Conservation (phyloP, 1,140 invertebrate genomes). For the Globodera rostochiensis region DNA sequence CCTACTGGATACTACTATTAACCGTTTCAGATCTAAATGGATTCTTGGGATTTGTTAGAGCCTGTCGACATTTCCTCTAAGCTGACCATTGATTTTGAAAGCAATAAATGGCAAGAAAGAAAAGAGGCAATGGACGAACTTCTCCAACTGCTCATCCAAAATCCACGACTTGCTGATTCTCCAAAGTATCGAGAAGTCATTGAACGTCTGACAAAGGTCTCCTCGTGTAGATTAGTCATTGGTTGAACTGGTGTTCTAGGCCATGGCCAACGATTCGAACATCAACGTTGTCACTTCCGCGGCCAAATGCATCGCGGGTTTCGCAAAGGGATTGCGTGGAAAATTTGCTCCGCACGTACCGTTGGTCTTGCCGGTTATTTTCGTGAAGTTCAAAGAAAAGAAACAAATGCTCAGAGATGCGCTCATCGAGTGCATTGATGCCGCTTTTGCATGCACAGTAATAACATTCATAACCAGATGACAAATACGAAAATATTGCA, state of each 20-base stretch:
- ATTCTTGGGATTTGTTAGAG: conserved; percentile 86
- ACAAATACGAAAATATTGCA: neutral
- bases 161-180: conserved; percentile 69
- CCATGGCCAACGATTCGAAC: conserved; percentile 82
- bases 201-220: conserved; percentile 82
- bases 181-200: conserved; percentile 79
- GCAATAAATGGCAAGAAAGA: conserved; percentile 94
- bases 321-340: conserved; percentile 86
- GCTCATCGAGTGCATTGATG: conserved; percentile 69
- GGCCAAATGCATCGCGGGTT: conserved; percentile 78
- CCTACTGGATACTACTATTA: too few relatives aligned
- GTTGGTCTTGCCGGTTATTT: conserved; percentile 74
- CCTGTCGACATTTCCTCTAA: conserved; percentile 89
- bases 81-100: conserved; percentile 91
- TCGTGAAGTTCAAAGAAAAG: conserved; percentile 92
- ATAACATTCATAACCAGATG: conserved; percentile 62
- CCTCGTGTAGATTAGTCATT: conserved; percentile 1
- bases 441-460: conserved; percentile 82
- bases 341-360: conserved; percentile 82
- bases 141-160: conserved; percentile 75
- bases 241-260: conserved; percentile 27
- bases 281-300: conserved; percentile 87
- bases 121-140: conserved; percentile 84
- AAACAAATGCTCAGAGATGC: neutral
- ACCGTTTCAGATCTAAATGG: too few relatives aligned